These are phyloP conservation scores for Phrynocephalus forsythii DNA, from an alignment of 2,797 vertebrate genomes.

Conservation along the genomic window DNA sequence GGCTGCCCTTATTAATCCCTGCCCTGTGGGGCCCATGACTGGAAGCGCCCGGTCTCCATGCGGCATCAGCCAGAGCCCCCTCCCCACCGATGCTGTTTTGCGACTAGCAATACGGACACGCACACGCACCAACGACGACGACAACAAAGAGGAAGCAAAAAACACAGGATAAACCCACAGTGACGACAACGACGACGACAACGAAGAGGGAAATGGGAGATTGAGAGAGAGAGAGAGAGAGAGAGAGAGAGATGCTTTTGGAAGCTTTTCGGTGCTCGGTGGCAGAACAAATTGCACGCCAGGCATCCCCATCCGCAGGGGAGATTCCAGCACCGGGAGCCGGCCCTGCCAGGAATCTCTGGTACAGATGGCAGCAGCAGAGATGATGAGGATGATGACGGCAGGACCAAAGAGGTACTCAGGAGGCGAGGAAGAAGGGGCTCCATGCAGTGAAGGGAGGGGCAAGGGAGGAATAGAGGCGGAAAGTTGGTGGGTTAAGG, in stretches of 20 bases:
- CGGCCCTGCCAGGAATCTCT: slow-evolving; percentile 33
- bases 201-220: background rate
- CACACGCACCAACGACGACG: background rate
- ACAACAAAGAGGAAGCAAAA: slow-evolving; percentile 12
- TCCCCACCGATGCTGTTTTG: background rate
- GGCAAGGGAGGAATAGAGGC: background rate
- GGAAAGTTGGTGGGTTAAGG: fast-evolving
- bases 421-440: background rate
- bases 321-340: background rate
- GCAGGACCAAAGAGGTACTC: background rate
- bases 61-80: background rate
- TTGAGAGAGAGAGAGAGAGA: background rate
- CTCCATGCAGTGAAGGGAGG: background rate
- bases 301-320: background rate
- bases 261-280: background rate
- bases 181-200: background rate
- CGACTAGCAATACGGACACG: slow-evolving; percentile 18
- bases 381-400: no score
- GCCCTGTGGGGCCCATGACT: background rate
- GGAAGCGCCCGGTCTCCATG: background rate
- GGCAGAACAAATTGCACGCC: background rate
- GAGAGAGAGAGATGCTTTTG: background rate
- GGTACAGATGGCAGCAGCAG: background rate
- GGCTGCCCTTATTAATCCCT: no score
- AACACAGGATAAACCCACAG: slow-evolving; percentile 26